Evolutionary conservation across 2,888 invertebrate species (phyloP).

Genomic region (Subacronicta megacephala): DNA sequence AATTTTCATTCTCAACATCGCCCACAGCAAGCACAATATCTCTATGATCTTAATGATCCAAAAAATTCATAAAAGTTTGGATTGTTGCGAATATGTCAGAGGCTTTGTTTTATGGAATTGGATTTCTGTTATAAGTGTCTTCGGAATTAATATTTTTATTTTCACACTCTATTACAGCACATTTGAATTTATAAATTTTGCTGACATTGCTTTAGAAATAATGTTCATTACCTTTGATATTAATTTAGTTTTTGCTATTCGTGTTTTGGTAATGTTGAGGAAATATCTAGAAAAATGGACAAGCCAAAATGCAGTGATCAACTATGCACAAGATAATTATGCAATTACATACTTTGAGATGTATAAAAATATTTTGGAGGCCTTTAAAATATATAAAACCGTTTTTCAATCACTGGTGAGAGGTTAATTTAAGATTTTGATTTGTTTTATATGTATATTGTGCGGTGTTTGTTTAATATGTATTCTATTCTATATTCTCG

Average conservation of each 20-base stretch:
- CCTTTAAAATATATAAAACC: conserved; percentile 18
- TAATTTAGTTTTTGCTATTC: conserved; percentile 21
- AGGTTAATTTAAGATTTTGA: too few relatives aligned
- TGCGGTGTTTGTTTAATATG: too few relatives aligned
- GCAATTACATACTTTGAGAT: conserved; percentile 2
- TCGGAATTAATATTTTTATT: conserved; percentile 10
- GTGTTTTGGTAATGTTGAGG: conserved; percentile 28
- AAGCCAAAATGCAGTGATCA: neutral
- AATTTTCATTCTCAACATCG: conserved; percentile 15
- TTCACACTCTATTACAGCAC: neutral
- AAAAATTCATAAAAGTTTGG: conserved; percentile 12
- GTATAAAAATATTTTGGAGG: conserved; percentile 29
- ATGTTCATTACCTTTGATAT: conserved; percentile 25
- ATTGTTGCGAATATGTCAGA: conserved; percentile 7
- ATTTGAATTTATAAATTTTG: neutral
- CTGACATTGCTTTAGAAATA: conserved; percentile 10
- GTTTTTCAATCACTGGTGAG: conserved; percentile 36
- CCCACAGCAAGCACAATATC: conserved; percentile 23
- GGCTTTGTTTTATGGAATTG: conserved; percentile 16
- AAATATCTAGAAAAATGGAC: conserved; percentile 27
- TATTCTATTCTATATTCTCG: too few relatives aligned
- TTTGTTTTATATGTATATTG: too few relatives aligned
- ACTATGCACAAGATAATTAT: neutral
- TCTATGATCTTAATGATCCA: conserved; percentile 26
- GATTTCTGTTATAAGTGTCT: conserved; percentile 12